A percentile compares a stretch with the other conserved stretches of the same genome.
Evolutionary conservation across 2,113 vertebrate genomes (phyloP).

Genomic region (Pterocles orientalis): DNA sequence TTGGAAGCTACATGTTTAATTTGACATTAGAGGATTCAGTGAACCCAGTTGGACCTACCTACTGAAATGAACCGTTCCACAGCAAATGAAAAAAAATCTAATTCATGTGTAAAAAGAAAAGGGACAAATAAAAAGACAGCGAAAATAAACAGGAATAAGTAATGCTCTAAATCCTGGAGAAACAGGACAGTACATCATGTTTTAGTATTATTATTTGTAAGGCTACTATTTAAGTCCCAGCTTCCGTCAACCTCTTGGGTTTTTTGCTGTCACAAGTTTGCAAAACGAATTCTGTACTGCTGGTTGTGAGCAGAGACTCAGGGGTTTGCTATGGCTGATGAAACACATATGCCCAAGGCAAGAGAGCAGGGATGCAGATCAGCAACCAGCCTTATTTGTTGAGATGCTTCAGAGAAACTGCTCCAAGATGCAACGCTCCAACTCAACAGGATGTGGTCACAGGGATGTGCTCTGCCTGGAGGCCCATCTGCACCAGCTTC

Average conservation of each 20-base stretch:
- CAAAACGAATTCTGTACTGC: not conserved
- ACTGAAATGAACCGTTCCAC: conserved; percentile 88
- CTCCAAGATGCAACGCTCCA: not conserved
- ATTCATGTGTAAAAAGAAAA: conserved; percentile 80
- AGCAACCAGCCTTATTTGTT: not conserved
- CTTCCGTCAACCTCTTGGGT: not conserved
- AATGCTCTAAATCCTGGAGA: conserved; percentile 72
- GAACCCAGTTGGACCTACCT: conserved; percentile 84
- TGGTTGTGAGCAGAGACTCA: not conserved
- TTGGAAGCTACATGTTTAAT: not conserved
- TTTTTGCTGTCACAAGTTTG: not conserved
- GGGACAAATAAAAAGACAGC: conserved; percentile 78
- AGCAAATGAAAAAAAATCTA: conserved; percentile 91
- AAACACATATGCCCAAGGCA: not conserved
- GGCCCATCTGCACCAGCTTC: too few relatives aligned
- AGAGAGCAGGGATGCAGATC: not conserved
- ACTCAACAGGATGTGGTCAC: not conserved
- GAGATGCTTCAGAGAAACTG: not conserved
- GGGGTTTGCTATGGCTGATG: not conserved
- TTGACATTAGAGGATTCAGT: not conserved
- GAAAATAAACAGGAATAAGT: conserved; percentile 44
- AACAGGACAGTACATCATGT: not conserved
- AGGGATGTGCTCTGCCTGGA: not conserved
- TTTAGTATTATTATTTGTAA: not conserved
- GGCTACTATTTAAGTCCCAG: not conserved